Evolutionary conservation across 2,888 invertebrate genomes (phyloP), one percentile per base, ranked within the genome.

Genomic region (Hofmannophila pseudospretella): DNA sequence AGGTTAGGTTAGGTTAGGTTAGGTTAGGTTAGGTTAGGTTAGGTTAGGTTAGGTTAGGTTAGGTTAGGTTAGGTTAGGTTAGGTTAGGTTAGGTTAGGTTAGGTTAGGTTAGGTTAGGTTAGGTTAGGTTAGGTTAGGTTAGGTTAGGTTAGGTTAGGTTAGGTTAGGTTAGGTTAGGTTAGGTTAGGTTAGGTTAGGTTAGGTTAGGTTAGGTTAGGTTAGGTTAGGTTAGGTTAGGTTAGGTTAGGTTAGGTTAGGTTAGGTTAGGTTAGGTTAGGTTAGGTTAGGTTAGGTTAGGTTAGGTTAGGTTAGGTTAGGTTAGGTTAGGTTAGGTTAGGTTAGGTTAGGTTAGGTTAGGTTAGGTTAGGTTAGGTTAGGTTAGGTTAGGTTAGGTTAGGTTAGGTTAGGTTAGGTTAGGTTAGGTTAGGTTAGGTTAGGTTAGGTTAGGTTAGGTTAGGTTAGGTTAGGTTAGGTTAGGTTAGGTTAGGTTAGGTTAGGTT

Each of bases 301-400:
- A 45, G 45, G 45, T 42, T 42, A 39, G 39, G 45, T 41, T 45
- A 42, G 45, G 41, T 44, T 39, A 39, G 38, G 43, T 40, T 42
- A 43, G 44, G 44, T 44, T 44, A 45, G 47, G 43, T 43, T 43
- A 45, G 43, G 45, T 45, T 45, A 44, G 47, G 47, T 44, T 46
- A 46, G 49, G 50, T 45, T n/a, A 47, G 44, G 45, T 47, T 45
- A 47, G 44, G 45, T 47, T 45, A 47, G 44, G 45, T 47, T 45
- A 47, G 44, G 44, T 47, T 45, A 47, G 44, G 50, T 49, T 46
- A 46, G 49, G 46, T 49, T 43, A 41, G 49, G 51, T 48, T 51
- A 51, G 48, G 45, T 49, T 44, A 44, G 45, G 45, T 45, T 45
- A 44, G 39, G 45, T 44, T 42, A 41, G 40, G 47, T 38, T 44